Base-by-base conservation (phyloP, 2,113 vertebrate genomes). In the Laterallus jamaicensis region DNA sequence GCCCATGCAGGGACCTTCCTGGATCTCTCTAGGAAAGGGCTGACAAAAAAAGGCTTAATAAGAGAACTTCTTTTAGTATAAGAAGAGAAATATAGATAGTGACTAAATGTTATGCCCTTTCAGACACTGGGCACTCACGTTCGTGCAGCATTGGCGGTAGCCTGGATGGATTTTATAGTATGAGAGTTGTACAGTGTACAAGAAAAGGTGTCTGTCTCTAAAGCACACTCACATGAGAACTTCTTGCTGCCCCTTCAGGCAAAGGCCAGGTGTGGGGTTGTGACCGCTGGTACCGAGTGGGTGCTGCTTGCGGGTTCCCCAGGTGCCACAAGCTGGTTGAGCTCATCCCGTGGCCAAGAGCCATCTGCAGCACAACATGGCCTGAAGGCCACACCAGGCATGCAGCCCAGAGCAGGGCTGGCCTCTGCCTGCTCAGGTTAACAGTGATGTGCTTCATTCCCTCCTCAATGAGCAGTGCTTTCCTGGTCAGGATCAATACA, bases 321-420 rank as follows among this genome's bases (percentile, higher is more conserved):
- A 1, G 3, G 24, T 60, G 10, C 8, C 6, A 4, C 1, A 9
- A 52, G 16, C 29, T 49, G 60, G 3, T 47, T 35, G 71, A 82
- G 67, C 32, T 85, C 19, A 40, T 42, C 47, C 62, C 21, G 22
- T 2, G 2, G 21, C 25, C 25, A 28, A 1, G 35, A 25, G 11
- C 15, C 1, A 1, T 1, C 3, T 16, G 29, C 37, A 49, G 35
- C 28, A 52, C 29, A 18, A 7, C 9, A 39, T 0, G 2, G 19
- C 28, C 47, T 31, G 39, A 22, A 31, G 66, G 26, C 52, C 37
- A 15, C 1, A 9, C n/a, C 32, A 32, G 39, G 17, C 1, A 1
- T 11, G 21, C 32, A 47, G 39, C 69, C 14, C 70, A 16, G 54
- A 1, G 2, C 14, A 20, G 39, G 39, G 19, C 19, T 20, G 70